Evolutionary conservation across 2,797 vertebrate species (phyloP), one percentile per base, ranked within the genome.

Genomic region (Clarias laeviceps): DNA sequence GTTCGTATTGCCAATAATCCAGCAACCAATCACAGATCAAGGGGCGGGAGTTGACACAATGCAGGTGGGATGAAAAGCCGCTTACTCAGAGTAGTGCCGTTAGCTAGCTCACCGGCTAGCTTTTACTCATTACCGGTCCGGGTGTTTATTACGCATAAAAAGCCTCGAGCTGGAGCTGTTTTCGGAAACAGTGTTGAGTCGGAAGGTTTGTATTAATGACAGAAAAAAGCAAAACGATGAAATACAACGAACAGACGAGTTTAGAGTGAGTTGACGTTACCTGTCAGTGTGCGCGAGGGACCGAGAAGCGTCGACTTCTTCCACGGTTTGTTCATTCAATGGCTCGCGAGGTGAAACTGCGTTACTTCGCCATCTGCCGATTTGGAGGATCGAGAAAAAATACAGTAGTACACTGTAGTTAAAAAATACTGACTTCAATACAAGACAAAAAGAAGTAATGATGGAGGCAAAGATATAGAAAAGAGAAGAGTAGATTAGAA

Each of bases 251-350:
- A 84, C n/a, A 65, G 29, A 85, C 22, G 18, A 70, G 87, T 88
- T 90, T 80, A 86, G 27, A 80, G 86, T 85, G 72, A 80, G 62
- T 50, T 78, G 76, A 62, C 87, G 85, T 87, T 93, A 95, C 94
- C 94, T 95, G 94, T 93, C 93, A 94, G 90, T 93, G 85, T 92
- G 87, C 80, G 88, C 87, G 88, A 92, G 83, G 90, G 82, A 73
- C 80, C 80, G 20, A 82, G 20, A 69, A 69, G 27, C 37, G 64
- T 66, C 72, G 17, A 64, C 78, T 85, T 84, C 82, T 61, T 20
- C 84, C 76, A 57, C 61, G 32, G 54, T 34, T 0, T 22, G 66
- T 65, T 45, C 72, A 29, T 2, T 15, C 15, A 29, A 12, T 22
- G 59, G 45, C 20, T 62, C 62, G 14, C 1, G 8, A 12, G 4